Conservation (phyloP, 1,140 invertebrate genomes). For the Drosophila ananassae region DNA sequence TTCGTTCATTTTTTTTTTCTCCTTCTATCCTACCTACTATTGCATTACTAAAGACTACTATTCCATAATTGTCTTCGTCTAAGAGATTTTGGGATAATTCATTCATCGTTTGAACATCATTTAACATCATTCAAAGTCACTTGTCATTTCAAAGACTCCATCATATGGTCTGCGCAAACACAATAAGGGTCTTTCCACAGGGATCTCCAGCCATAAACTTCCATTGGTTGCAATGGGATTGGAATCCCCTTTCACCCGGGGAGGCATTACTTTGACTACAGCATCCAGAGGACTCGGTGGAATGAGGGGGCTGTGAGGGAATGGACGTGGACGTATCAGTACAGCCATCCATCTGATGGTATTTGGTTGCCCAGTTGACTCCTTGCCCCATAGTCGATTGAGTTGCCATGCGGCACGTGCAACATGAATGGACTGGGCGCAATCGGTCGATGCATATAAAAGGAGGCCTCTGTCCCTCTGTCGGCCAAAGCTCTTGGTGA, state of each 20-base stretch:
- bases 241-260: background rate
- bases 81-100: slow-evolving; percentile 24
- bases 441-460: slow-evolving; percentile 43
- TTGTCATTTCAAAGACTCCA: slow-evolving; percentile 27
- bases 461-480: slow-evolving; percentile 56
- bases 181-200: slow-evolving; percentile 34
- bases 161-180: slow-evolving; percentile 46
- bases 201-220: slow-evolving; percentile 28
- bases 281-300: slow-evolving; percentile 5
- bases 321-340: slow-evolving; percentile 16
- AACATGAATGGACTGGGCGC: slow-evolving; percentile 39
- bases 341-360: slow-evolving; percentile 41
- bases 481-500: slow-evolving; percentile 65
- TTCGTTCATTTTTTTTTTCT: too few species aligned
- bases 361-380: slow-evolving; percentile 43
- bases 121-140: slow-evolving; percentile 47
- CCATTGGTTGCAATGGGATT: slow-evolving; percentile 30
- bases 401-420: slow-evolving; percentile 66
- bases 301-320: background rate
- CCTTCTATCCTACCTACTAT: too few species aligned
- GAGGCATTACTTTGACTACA: slow-evolving; percentile 50
- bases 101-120: slow-evolving; percentile 44
- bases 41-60: too few species aligned
- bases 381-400: slow-evolving; percentile 53
- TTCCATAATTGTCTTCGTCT: too few species aligned